Conservation (phyloP, 2,113 vertebrate genomes). For the Triplophysa dalaica region DNA sequence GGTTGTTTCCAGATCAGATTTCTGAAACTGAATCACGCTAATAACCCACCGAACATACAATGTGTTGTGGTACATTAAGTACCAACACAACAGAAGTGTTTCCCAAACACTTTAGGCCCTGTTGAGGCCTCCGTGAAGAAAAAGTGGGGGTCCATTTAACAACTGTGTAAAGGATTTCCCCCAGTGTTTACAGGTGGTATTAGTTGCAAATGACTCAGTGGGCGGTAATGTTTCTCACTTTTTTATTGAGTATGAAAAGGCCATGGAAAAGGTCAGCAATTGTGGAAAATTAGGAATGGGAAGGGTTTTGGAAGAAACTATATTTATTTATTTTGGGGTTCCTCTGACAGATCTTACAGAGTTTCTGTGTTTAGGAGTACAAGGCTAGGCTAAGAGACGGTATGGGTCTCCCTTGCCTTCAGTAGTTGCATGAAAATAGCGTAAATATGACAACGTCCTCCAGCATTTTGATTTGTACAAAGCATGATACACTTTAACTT, state of each 20-base stretch:
- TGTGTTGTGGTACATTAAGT: conserved; percentile 42
- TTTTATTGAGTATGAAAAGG: conserved; percentile 53
- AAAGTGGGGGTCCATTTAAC: conserved; percentile 53
- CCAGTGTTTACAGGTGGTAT: conserved; percentile 55
- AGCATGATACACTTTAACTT: too few species aligned
- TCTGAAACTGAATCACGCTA: conserved; percentile 42
- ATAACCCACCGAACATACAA: conserved; percentile 45
- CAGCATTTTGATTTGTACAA: too few species aligned
- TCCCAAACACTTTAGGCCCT: conserved; percentile 52
- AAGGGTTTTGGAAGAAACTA: conserved; percentile 31
- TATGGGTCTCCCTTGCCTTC: background rate
- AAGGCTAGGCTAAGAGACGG: background rate
- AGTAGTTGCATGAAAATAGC: background rate
- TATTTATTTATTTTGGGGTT: conserved; percentile 24
- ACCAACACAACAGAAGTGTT: conserved; percentile 52
- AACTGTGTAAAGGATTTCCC: conserved; percentile 56
- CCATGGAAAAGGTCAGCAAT: conserved; percentile 50
- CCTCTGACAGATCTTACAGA: background rate
- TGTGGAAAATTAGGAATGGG: conserved; percentile 49
- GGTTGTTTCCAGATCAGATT: conserved; percentile 47
- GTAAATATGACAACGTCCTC: background rate
- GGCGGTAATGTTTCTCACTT: conserved; percentile 51
- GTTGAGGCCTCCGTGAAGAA: conserved; percentile 52
- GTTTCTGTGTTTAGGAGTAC: background rate
- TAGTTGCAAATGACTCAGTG: conserved; percentile 47